These are phyloP conservation scores for Dasyurus viverrinus DNA, from an alignment of 2,113 vertebrate species.

Conservation along the genomic window DNA sequence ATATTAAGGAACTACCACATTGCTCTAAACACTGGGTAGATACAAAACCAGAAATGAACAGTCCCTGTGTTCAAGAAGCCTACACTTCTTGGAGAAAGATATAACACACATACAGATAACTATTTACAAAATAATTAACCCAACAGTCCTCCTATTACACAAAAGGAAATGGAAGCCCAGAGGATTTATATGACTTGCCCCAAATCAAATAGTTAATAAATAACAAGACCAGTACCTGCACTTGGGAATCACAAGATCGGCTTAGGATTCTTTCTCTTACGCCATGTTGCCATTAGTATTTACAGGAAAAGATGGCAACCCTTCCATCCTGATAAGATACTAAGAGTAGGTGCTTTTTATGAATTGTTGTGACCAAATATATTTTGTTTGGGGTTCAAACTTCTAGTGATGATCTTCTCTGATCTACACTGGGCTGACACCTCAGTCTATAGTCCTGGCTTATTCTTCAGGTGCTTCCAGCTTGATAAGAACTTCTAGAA, in stretches of 20 bases:
- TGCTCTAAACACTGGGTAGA: background rate
- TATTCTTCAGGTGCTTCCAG: background rate
- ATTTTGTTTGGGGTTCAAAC: background rate
- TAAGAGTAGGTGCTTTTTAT: background rate
- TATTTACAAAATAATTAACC: background rate
- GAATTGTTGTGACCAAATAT: background rate
- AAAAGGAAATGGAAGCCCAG: background rate
- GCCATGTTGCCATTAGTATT: background rate
- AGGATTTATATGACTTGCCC: background rate
- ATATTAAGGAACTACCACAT: background rate
- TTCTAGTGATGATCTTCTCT: background rate
- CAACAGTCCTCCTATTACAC: background rate
- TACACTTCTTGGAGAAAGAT: background rate
- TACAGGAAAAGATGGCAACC: background rate
- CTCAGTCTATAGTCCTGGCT: background rate
- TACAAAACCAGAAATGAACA: background rate
- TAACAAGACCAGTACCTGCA: background rate
- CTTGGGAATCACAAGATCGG: background rate
- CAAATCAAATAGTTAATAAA: background rate
- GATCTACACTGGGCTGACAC: background rate
- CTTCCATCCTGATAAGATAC: no score
- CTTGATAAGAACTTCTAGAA: background rate
- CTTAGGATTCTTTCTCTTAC: background rate
- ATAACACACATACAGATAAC: background rate
- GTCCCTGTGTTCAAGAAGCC: background rate